Base-by-base conservation (phyloP, 2,888 invertebrate species). In the Capitulum mitella region DNA sequence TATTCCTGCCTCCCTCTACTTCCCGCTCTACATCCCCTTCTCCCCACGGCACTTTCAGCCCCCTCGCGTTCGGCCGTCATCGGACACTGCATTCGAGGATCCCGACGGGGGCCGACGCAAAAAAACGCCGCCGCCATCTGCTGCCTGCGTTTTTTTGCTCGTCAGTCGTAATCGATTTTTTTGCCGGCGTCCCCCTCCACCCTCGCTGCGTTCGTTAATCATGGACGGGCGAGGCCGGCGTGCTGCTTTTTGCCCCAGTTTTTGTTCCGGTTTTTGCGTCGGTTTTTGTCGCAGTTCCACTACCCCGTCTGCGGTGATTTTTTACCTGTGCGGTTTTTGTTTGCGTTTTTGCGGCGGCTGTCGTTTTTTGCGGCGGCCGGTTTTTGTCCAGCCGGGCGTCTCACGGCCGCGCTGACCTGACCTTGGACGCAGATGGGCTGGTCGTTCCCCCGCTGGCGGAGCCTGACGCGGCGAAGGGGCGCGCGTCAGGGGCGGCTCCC, bases 81-180 rank as follows among this genome's bases (percentile, higher is more conserved):
- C 29, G 58, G 58, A 58, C 12, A 58, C 58, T 12, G 10, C 29
- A 10, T n/a, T 1, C 29, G 58, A 12, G 10, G 58, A 1, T n/a
- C 51, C 26, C 51, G 51, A 3, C 51, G 51, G 19, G 16, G 51
- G 14, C 14, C 12, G 58, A 12, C 34, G 16, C 32, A 64, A 64
- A 32, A 64, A 22, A 34, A 34, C 5, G 29, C 34, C 64, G 5
- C 16, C 32, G 32, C 19, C 64, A 64, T 64, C 34, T 34, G 64
- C 19, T 3, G 19, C 8, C 29, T 16, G 16, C 64, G 34, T 64
- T 64, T 64, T n/a, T 61, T 64, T 64, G 64, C 64, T 34, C 34
- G 64, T 64, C 64, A 19, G 64, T 64, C 19, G 64, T 64, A 34
- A 64, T 58, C 58, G 58, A 58, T 58, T 64, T 64, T 51, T 64